Conservation (phyloP, 2,888 invertebrate genomes). For the Melangyna quadrimaculata region DNA sequence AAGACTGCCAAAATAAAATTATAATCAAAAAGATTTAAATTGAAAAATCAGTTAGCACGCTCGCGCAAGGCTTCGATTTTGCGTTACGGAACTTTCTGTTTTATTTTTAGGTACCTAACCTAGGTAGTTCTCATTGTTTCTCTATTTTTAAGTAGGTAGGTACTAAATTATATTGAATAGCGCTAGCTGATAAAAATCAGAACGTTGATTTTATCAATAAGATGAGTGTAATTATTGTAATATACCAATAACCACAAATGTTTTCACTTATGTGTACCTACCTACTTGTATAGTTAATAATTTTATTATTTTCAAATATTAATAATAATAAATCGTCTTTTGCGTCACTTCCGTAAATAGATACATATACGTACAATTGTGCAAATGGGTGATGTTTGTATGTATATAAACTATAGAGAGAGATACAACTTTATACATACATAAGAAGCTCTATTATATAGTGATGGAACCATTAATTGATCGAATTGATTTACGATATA, state of each 20-base stretch:
- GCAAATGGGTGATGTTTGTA: not conserved
- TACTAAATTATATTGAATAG: constrained; percentile 4
- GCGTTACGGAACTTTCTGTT: constrained; percentile 58
- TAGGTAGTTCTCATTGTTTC: too few species aligned
- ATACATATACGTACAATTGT: constrained; percentile 64
- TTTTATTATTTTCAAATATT: constrained; percentile 56
- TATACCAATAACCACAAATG: constrained; percentile 49
- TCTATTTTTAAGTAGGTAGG: not conserved
- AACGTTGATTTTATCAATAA: constrained; percentile 62
- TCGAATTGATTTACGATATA: constrained; percentile 65
- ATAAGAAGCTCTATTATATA: not conserved
- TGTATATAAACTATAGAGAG: not conserved
- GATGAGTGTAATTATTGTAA: not conserved
- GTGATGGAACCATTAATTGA: constrained; percentile 55
- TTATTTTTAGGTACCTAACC: not conserved
- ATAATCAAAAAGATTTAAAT: constrained; percentile 32
- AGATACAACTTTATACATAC: not conserved
- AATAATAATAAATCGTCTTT: constrained; percentile 53
- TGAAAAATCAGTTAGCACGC: constrained; percentile 29
- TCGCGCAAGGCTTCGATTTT: constrained; percentile 15
- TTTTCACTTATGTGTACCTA: too few species aligned
- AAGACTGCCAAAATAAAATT: constrained; percentile 48
- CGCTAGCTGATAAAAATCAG: constrained; percentile 61
- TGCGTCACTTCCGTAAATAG: constrained; percentile 71
- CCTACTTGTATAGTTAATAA: constrained; percentile 11